Conservation (phyloP, 2,888 invertebrate species). For the Lepidocyrtinus sp. region DNA sequence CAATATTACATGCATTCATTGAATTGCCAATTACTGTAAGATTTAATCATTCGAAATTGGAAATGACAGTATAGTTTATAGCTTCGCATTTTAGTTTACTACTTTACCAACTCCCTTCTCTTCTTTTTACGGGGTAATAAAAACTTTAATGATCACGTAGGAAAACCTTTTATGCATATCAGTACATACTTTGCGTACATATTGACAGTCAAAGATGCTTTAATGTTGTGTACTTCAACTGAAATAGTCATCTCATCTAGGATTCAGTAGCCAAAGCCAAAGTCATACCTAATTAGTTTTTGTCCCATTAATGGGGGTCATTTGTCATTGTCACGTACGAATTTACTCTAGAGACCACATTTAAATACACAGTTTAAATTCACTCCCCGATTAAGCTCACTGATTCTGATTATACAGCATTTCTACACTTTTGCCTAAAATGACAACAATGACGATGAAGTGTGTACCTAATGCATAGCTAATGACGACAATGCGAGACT, state of each 20-base stretch:
- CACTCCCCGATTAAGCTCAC: background rate
- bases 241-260: background rate
- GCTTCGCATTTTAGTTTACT: too few relatives aligned
- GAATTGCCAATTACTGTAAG: too few relatives aligned
- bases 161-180: background rate
- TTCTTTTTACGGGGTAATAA: background rate
- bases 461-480: too few relatives aligned
- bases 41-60: too few relatives aligned
- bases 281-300: background rate
- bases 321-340: background rate
- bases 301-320: conserved; percentile 2
- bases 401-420: background rate
- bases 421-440: background rate
- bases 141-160: background rate
- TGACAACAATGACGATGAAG: background rate
- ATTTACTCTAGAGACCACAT: background rate
- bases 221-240: background rate
- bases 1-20: too few relatives aligned
- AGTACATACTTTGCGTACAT: background rate
- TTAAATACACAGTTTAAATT: background rate
- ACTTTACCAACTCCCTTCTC: background rate
- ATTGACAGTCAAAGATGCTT: background rate
- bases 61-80: too few relatives aligned
- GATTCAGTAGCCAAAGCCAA: background rate
- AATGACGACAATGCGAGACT: too few relatives aligned